A percentile compares a stretch with the other conserved stretches of the same genome.
Conservation (phyloP, 2,797 vertebrate genomes). For the Enteromius trimaculatus region DNA sequence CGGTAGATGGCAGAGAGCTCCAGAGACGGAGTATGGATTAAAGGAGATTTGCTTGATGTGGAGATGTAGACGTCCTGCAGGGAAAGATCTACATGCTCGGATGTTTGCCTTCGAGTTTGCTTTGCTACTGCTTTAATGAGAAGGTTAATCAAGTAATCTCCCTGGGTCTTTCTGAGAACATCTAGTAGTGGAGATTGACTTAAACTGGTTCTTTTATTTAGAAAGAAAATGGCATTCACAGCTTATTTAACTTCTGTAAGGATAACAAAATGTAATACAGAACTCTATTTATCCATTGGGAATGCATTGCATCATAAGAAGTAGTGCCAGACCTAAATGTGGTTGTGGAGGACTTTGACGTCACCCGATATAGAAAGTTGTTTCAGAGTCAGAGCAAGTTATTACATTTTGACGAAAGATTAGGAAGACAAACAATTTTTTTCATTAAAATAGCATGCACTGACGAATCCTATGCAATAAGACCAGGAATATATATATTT, state of each 20-base stretch:
- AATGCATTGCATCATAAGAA: neutral
- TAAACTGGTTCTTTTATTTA: slow-evolving; percentile 7
- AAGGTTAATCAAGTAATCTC: slow-evolving; percentile 13
- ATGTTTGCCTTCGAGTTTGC: neutral
- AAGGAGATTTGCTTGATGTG: slow-evolving; percentile 28
- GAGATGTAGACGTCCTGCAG: slow-evolving; percentile 26
- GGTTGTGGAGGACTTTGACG: neutral
- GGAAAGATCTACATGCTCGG: neutral
- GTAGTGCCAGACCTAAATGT: neutral
- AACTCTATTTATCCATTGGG: neutral
- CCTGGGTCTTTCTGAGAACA: neutral
- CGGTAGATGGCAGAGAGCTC: neutral
- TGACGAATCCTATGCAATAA: slow-evolving; percentile 6
- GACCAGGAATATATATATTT: too few species aligned
- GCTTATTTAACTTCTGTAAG: neutral
- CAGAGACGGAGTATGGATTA: slow-evolving; percentile 40
- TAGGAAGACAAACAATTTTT: neutral
- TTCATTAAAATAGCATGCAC: neutral
- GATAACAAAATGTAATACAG: neutral
- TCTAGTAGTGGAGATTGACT: neutral
- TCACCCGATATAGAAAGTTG: slow-evolving; percentile 1
- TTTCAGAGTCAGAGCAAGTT: slow-evolving; percentile 19
- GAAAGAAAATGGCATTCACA: neutral
- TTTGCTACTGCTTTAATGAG: slow-evolving; percentile 18
- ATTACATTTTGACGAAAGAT: slow-evolving; percentile 29